Conservation (phyloP, 2,113 vertebrate species). For the Pomatorhinus ruficollis region DNA sequence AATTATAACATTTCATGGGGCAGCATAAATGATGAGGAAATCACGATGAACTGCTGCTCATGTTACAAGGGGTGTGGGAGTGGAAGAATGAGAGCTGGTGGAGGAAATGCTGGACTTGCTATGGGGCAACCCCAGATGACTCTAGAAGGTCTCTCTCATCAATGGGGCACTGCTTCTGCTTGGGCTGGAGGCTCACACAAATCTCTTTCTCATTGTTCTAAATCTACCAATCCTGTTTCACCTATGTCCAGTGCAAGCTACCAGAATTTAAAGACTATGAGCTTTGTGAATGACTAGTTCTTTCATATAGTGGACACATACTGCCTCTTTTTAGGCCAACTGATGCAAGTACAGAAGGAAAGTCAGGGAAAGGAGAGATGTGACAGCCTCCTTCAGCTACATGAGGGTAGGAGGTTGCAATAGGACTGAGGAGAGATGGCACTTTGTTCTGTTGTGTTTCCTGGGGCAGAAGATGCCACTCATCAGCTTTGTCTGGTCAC, state of each 20-base stretch:
- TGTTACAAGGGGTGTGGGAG: fast-evolving
- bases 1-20: background rate
- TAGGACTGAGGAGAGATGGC: background rate
- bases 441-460: background rate
- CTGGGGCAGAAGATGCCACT: background rate
- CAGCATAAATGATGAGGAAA: background rate
- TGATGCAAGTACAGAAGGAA: background rate
- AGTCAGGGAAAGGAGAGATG: background rate
- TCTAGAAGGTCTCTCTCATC: background rate
- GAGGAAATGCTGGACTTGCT: background rate
- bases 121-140: fast-evolving
- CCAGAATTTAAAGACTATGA: background rate
- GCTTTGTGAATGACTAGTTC: background rate
- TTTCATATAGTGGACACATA: background rate
- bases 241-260: background rate
- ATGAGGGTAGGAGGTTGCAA: fast-evolving
- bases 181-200: background rate
- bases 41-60: background rate
- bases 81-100: background rate
- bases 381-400: background rate
- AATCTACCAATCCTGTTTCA: background rate
- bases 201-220: background rate
- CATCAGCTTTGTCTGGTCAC: background rate
- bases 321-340: background rate
- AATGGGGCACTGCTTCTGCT: background rate